phyloP scores from a whole-genome alignment of 1,140 invertebrate species.

The Pseudomyrmex cubaensis region DNA sequence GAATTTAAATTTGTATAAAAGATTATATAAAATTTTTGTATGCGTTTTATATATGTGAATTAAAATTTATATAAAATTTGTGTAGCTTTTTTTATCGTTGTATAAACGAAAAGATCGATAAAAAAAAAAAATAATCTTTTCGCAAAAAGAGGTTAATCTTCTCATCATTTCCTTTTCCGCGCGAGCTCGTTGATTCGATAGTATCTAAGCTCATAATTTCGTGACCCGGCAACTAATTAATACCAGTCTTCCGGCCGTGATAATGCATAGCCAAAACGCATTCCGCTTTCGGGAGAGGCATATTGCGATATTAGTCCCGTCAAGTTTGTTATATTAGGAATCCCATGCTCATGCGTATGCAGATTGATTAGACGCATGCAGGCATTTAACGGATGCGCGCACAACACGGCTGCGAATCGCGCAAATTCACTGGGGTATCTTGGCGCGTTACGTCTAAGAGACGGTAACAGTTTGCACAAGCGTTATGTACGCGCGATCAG shows the following conservation, averaged over 20 bases:
- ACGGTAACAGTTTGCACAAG: constrained; percentile 39
- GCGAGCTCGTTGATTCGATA: constrained; percentile 27
- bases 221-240: constrained; percentile 50
- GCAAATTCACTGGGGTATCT: constrained; percentile 37
- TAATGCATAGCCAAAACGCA: constrained; percentile 53
- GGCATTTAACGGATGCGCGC: constrained; percentile 20
- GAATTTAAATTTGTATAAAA: too few species aligned
- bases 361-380: constrained; percentile 41
- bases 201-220: constrained; percentile 27
- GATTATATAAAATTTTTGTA: too few species aligned
- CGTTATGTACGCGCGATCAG: constrained; percentile 41
- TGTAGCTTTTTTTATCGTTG: too few species aligned
- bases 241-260: constrained; percentile 47
- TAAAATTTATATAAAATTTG: too few species aligned
- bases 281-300: constrained; percentile 32
- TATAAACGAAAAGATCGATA: too few species aligned
- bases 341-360: constrained; percentile 41
- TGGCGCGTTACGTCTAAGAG: constrained; percentile 33
- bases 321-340: constrained; percentile 37
- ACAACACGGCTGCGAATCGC: constrained; percentile 21
- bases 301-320: constrained; percentile 55
- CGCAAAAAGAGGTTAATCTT: constrained; percentile 1
- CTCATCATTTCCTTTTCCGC: not conserved
- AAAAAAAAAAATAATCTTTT: too few species aligned
- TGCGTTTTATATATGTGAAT: too few species aligned